Conservation (phyloP, 1,140 invertebrate genomes). For the Spodoptera litura region DNA sequence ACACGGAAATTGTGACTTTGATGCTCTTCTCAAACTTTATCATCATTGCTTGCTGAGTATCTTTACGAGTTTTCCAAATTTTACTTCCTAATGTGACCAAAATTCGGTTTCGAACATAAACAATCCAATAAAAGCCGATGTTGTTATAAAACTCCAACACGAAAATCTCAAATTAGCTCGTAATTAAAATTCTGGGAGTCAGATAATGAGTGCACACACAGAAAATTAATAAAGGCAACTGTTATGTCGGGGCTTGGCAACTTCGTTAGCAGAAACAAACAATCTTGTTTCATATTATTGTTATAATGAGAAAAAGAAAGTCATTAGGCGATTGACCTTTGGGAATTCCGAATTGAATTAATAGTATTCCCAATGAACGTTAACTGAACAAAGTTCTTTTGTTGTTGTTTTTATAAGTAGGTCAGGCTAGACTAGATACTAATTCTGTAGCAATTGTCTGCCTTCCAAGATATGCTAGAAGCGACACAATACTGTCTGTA, state of each 20-base stretch:
- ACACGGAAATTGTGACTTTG: slow-evolving; percentile 55
- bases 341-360: not conserved
- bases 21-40: slow-evolving; percentile 40
- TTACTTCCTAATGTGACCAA: slow-evolving; percentile 33
- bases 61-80: slow-evolving; percentile 30
- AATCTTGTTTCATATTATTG: not conserved
- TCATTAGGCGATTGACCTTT: not conserved
- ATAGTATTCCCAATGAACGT: not conserved
- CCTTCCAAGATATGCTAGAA: no score
- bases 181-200: slow-evolving; percentile 46
- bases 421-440: no score
- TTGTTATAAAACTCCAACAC: slow-evolving; percentile 39
- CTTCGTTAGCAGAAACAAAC: slow-evolving; percentile 24
- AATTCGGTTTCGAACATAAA: slow-evolving; percentile 30
- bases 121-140: slow-evolving; percentile 19
- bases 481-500: no score
- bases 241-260: slow-evolving; percentile 24
- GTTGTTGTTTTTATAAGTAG: no score
- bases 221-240: slow-evolving; percentile 47
- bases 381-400: not conserved
- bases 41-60: slow-evolving; percentile 24
- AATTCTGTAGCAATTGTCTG: no score
- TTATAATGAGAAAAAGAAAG: slow-evolving; percentile 13
- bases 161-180: slow-evolving; percentile 45
- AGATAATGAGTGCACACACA: slow-evolving; percentile 43